Base-by-base conservation (phyloP, 2,888 invertebrate genomes). In the Caenorhabditis zanzibari region DNA sequence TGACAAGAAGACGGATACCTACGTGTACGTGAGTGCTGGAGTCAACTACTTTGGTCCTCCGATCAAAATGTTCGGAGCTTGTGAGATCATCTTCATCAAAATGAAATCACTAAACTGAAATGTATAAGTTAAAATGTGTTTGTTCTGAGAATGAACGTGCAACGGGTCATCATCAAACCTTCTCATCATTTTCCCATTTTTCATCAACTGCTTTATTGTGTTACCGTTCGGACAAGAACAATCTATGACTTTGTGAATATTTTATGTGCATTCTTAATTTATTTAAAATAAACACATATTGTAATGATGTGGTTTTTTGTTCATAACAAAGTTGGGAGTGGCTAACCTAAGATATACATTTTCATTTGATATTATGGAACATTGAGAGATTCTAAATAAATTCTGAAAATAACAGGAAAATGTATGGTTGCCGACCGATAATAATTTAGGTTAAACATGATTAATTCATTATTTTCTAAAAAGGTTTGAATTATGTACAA, bases 1-100 rank as follows among this genome's bases (percentile, higher is more conserved):
- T 14, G 84, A 91, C 73, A 38, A 41, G 19, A 24, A 47, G 19
- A 84, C 88, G 0, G 86, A 87, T 14, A 87, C 90, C 7, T 90
- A 90, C 52, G 86, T 92, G 22, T 91, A 88, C 68, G 92, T 92
- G 2, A 90, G 90, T 16, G 88, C 91, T 10, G 91, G 91, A 16
- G 90, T 91, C n/a, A 90, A 92, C 80, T 93, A 92, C 82, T 93
- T 93, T 92, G 93, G 93, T 16, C 92, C 93, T 9, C 93, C 93
- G 0, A 90, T 93, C 82, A 91, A 93, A 81, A 92, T 93, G 80
- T 90, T 90, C 52, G 91, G 92, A 26, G 87, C 88, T 9, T 92
- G 91, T 82, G 93, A 93, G 87, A 92, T 93, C 24, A 86, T 88
- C 26, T 81, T 81, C 19, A 64, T 88, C 32, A 73, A 56, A 16